A percentile compares a stretch with the other conserved stretches of the same genome.
phyloP scores from a whole-genome alignment of 2,888 invertebrate species.

The Tanytarsus gracilentus region DNA sequence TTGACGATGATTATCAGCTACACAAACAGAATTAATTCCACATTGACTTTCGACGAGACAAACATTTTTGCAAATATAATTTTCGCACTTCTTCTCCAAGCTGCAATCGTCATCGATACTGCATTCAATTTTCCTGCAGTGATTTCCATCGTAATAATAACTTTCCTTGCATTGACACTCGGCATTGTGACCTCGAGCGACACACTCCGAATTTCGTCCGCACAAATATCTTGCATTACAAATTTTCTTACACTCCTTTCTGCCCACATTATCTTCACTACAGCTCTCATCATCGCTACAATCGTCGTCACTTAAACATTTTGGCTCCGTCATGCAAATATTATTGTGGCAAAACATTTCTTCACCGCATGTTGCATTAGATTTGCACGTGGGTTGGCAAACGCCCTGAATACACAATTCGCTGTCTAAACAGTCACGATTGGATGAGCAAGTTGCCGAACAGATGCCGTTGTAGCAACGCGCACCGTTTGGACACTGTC shows the following conservation, averaged over 20 bases:
- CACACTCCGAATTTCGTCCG: conserved; percentile 74
- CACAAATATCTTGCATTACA: conserved; percentile 62
- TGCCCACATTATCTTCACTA: conserved; percentile 55
- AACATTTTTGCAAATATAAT: conserved; percentile 75
- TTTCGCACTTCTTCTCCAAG: conserved; percentile 73
- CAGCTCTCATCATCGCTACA: conserved; percentile 69
- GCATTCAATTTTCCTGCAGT: conserved; percentile 74
- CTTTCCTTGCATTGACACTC: conserved; percentile 70
- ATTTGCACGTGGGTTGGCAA: conserved; percentile 75
- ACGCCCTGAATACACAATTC: conserved; percentile 77
- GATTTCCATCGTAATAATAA: conserved; percentile 70
- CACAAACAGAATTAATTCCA: conserved; percentile 75
- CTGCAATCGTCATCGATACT: conserved; percentile 60
- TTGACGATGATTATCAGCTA: conserved; percentile 71
- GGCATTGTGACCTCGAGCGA: conserved; percentile 60
- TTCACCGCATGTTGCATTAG: conserved; percentile 73
- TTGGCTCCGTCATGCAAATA: conserved; percentile 73
- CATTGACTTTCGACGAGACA: conserved; percentile 77
- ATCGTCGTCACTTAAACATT: conserved; percentile 63
- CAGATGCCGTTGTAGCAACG: conserved; percentile 77
- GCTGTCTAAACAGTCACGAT: conserved; percentile 75
- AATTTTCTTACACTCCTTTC: conserved; percentile 65
- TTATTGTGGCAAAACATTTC: conserved; percentile 75
- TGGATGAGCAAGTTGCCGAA: conserved; percentile 63
- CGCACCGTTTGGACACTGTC: conserved; percentile 74